phyloP scores from a whole-genome alignment of 2,797 vertebrate species.

The Leptatherina wallacei region DNA sequence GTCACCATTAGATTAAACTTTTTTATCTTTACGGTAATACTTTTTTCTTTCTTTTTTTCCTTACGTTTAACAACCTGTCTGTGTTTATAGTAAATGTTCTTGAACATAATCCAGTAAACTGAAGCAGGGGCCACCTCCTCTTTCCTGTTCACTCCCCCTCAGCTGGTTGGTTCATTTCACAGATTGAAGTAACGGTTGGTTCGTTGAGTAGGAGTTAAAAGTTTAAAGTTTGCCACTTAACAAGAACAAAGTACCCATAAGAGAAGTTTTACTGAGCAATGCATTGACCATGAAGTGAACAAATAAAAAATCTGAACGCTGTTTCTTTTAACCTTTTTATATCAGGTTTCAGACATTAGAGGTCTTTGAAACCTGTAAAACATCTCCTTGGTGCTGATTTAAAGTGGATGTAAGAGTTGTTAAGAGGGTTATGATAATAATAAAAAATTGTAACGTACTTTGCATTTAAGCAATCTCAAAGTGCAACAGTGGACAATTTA shows the following conservation, averaged over 20 bases:
- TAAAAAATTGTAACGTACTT: no score
- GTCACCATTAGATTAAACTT: not conserved
- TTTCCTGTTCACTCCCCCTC: slow-evolving; percentile 46
- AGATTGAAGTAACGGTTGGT: slow-evolving; percentile 51
- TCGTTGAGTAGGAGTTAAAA: slow-evolving; percentile 42
- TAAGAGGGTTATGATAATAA: no score
- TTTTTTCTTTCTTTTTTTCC: not conserved
- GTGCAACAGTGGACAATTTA: no score
- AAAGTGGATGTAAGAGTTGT: not conserved
- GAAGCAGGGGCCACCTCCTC: slow-evolving; percentile 1
- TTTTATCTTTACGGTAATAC: not conserved
- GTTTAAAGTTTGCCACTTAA: slow-evolving; percentile 21
- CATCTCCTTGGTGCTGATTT: not conserved
- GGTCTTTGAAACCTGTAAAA: not conserved
- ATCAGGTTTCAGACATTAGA: not conserved
- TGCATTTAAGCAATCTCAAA: no score
- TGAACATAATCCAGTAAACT: not conserved
- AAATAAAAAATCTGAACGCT: not conserved
- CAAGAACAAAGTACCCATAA: not conserved
- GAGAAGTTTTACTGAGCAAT: not conserved
- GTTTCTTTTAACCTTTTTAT: not conserved
- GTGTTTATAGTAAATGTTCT: not conserved
- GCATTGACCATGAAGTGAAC: not conserved
- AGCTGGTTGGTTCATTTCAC: slow-evolving; percentile 47
- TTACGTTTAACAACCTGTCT: not conserved